Evolutionary conservation across 1,140 invertebrate genomes (phyloP).

Genomic region (Phortica variegata): DNA sequence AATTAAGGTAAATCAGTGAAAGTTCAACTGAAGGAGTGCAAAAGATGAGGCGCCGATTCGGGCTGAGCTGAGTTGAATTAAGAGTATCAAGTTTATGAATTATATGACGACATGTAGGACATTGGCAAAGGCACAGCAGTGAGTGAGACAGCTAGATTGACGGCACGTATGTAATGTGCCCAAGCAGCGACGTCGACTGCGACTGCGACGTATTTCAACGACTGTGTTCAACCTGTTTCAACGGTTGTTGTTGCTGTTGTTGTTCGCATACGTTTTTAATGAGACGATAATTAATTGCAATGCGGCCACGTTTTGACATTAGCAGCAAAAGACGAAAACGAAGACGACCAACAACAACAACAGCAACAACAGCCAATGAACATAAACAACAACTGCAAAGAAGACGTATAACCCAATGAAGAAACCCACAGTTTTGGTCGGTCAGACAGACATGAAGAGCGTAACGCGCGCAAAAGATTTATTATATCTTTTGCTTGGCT

Average conservation of each 20-base stretch:
- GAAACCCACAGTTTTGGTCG: background rate
- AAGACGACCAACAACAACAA: too few species aligned
- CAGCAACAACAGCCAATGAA: too few species aligned
- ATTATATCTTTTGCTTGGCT: constrained; percentile 17
- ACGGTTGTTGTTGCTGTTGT: background rate
- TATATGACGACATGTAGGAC: too few species aligned
- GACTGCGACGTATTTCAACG: background rate
- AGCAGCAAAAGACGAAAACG: too few species aligned
- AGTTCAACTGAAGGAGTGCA: too few species aligned
- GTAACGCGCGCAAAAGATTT: constrained; percentile 29
- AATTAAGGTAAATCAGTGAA: too few species aligned
- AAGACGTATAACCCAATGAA: too few species aligned
- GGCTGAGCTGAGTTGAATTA: too few species aligned
- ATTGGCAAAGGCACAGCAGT: too few species aligned
- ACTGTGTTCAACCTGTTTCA: background rate
- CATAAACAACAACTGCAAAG: too few species aligned
- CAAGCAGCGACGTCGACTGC: background rate
- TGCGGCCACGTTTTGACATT: constrained; percentile 40
- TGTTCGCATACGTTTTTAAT: constrained; percentile 28
- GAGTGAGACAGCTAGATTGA: constrained; percentile 14
- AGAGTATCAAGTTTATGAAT: too few species aligned
- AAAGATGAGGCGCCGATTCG: too few species aligned
- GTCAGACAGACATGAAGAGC: constrained; percentile 9
- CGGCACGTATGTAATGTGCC: background rate
- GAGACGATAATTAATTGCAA: constrained; percentile 55